These are phyloP conservation scores for Rhynchomys soricoides DNA, from an alignment of 2,113 vertebrate genomes.

Conservation along the genomic window DNA sequence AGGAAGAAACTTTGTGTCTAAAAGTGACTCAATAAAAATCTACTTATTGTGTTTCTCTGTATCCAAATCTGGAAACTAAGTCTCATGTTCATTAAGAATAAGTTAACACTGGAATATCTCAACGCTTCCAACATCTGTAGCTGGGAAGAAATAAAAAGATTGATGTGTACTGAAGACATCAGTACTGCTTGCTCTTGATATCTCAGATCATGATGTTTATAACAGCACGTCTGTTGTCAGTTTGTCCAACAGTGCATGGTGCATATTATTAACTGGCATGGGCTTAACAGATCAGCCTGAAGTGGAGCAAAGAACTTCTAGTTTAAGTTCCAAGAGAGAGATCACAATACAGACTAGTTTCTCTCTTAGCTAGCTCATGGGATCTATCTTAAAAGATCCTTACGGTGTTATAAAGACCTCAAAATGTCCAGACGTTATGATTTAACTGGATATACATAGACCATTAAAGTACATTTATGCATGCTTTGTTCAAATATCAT, in stretches of 20 bases:
- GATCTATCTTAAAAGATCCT: neutral
- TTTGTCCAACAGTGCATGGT: neutral
- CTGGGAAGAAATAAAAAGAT: neutral
- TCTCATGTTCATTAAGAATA: neutral
- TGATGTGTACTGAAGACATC: neutral
- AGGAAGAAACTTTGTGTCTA: neutral
- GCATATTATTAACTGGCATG: neutral
- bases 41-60: neutral
- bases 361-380: neutral
- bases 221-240: neutral
- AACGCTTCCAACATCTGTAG: neutral
- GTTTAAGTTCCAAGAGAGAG: neutral
- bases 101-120: neutral
- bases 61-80: neutral
- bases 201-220: neutral
- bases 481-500: too few relatives aligned
- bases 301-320: neutral
- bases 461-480: neutral
- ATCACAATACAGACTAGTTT: neutral
- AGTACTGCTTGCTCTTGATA: neutral
- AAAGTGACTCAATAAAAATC: constrained; percentile 32
- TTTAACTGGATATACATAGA: neutral
- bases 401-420: neutral
- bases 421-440: neutral
- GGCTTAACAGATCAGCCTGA: neutral